Evolutionary conservation across 1,140 invertebrate species (phyloP).

Genomic region (Drosophila erecta): DNA sequence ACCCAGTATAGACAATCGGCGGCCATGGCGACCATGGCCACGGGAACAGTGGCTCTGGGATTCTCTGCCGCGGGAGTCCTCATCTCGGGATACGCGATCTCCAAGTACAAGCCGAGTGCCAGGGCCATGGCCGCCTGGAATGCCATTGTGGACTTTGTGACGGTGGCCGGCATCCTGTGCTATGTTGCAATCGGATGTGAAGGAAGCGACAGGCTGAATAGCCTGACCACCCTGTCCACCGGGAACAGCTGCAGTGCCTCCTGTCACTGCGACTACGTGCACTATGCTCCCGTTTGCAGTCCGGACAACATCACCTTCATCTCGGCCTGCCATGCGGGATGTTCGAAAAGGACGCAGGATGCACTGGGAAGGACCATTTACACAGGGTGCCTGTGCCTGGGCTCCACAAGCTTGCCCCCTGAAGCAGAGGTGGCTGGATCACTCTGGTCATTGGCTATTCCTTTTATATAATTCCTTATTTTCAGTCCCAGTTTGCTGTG

Average conservation of each 20-base stretch:
- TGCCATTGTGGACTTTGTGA: conserved; percentile 88
- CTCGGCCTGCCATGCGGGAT: conserved; percentile 90
- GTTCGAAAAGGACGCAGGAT: conserved; percentile 76
- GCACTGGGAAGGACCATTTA: conserved; percentile 76
- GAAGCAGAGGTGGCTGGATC: conserved; percentile 18
- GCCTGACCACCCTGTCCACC: conserved; percentile 23
- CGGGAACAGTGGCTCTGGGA: conserved; percentile 89
- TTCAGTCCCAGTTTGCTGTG: conserved; percentile 41
- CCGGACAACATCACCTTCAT: conserved; percentile 87
- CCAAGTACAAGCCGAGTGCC: conserved; percentile 89
- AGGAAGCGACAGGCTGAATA: conserved; percentile 74
- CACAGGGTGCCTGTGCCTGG: conserved; percentile 48
- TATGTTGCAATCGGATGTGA: conserved; percentile 90
- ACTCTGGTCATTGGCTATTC: fast-evolving
- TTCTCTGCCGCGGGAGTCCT: conserved; percentile 90
- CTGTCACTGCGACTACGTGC: conserved; percentile 88
- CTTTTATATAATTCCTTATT: neutral
- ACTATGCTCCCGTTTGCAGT: conserved; percentile 89
- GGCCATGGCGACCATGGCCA: conserved; percentile 88
- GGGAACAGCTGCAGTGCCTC: conserved; percentile 86
- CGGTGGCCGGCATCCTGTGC: conserved; percentile 87
- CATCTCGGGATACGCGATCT: conserved; percentile 88
- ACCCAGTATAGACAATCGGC: conserved; percentile 90
- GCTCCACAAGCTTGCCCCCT: neutral
- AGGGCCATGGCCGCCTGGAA: conserved; percentile 90